Evolutionary conservation across 2,113 vertebrate genomes (phyloP), one percentile per base, ranked within the genome.

Genomic region (Etia nguti): DNA sequence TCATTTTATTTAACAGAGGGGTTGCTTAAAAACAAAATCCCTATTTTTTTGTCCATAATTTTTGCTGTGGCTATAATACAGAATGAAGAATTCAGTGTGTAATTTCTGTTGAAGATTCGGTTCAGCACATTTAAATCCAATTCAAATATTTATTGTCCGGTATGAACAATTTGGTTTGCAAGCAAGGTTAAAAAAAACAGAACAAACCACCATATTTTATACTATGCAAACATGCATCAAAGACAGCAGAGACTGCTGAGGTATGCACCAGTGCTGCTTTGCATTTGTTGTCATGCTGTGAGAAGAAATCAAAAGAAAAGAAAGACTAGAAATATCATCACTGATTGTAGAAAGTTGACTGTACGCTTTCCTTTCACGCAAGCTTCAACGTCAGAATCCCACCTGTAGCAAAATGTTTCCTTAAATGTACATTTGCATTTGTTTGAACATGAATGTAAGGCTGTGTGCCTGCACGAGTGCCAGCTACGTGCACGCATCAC

Each of bases 381-480:
- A 83, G 50, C 56, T 65, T 73, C 80, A 70, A 70, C 15, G 46
- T 81, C 73, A 83, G 81, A 90, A 55, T 90, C 91, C 50, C 79
- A 62, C 84, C 34, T 79, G 86, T 87, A 82, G 80, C 34, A 41
- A 91, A 87, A 85, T 90, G 79, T 95, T 92, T 92, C 81, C 46
- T 4, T 89, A 79, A 90, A 90, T 87, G 87, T 41, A 80, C 86
- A 90, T 94, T 90, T 93, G 88, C 88, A 91, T 94, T 84, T 90
- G 81, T 86, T 83, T 90, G 90, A 92, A 79, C 77, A 50, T n/a
- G 20, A 77, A 43, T 77, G 82, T 34, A 22, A 43, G 84, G 31
- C 41, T 48, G 88, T 79, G 70, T 88, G 81, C 82, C 70, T 86
- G 73, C 41, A 43, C 62, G 86, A 65, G 68, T 18, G 77, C 24